Percentiles rank a stretch among this genome's conserved stretches.
phyloP scores from a whole-genome alignment of 2,888 invertebrate species.

The Sturmia bella region DNA sequence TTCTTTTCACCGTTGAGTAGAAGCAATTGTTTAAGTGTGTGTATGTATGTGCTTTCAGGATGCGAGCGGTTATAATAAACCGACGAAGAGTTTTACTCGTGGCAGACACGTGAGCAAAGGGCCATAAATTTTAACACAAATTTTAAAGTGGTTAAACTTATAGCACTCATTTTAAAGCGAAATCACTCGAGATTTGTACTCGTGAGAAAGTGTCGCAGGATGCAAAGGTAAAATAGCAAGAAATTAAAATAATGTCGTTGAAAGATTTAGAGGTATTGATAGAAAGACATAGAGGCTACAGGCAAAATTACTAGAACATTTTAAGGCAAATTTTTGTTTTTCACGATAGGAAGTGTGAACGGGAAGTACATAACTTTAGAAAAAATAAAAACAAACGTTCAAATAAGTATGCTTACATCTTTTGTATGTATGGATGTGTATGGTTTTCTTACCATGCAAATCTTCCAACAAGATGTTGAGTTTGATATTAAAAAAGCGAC shows the following conservation, averaged over 20 bases:
- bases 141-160: slow-evolving; percentile 79
- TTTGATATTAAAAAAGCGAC: not conserved
- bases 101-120: slow-evolving; percentile 82
- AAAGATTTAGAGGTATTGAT: slow-evolving; percentile 45
- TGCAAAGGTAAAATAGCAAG: not conserved
- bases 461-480: slow-evolving; percentile 12
- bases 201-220: slow-evolving; percentile 64
- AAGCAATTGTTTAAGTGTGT: not conserved
- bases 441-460: slow-evolving; percentile 7
- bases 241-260: slow-evolving; percentile 15
- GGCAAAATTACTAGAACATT: slow-evolving; percentile 12
- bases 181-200: slow-evolving; percentile 29
- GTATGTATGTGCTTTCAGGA: slow-evolving; percentile 37
- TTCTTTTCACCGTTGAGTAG: too few species aligned
- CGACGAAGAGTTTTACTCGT: slow-evolving; percentile 76
- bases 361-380: slow-evolving; percentile 44
- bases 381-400: slow-evolving; percentile 45
- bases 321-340: not conserved
- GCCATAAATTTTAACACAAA: slow-evolving; percentile 80
- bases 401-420: slow-evolving; percentile 8
- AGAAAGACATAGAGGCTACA: slow-evolving; percentile 43
- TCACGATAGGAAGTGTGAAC: slow-evolving; percentile 18
- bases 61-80: slow-evolving; percentile 75
- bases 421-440: not conserved
- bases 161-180: slow-evolving; percentile 68